Evolutionary conservation across 2,888 invertebrate species (phyloP).

Genomic region (Eucera pruinosa): DNA sequence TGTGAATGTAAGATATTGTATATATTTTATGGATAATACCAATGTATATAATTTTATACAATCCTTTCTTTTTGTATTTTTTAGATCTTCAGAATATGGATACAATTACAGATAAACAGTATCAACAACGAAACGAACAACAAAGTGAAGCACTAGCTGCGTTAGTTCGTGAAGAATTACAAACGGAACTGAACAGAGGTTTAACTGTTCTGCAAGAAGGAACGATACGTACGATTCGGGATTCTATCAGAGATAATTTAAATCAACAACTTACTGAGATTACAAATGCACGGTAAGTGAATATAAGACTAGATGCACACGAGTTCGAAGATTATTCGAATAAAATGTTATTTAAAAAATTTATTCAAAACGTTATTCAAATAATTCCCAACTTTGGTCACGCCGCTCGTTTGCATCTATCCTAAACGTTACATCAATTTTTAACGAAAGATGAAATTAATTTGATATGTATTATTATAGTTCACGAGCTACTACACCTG

Average conservation of each 20-base stretch:
- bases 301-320: too few relatives aligned
- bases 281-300: slow-evolving; percentile 77
- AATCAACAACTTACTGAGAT: slow-evolving; percentile 81
- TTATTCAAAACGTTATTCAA: too few relatives aligned
- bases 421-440: not conserved
- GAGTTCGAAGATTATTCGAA: too few relatives aligned
- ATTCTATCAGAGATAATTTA: slow-evolving; percentile 80
- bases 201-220: slow-evolving; percentile 77
- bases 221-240: slow-evolving; percentile 78
- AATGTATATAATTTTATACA: slow-evolving; percentile 11
- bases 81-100: slow-evolving; percentile 86
- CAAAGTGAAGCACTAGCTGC: slow-evolving; percentile 76
- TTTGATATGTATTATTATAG: slow-evolving; percentile 86
- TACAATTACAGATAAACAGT: slow-evolving; percentile 84
- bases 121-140: slow-evolving; percentile 81
- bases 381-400: too few relatives aligned
- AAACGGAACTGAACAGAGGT: slow-evolving; percentile 77
- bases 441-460: slow-evolving; percentile 62
- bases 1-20: slow-evolving; percentile 91
- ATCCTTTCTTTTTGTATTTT: slow-evolving; percentile 48
- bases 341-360: too few relatives aligned
- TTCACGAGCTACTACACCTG: slow-evolving; percentile 91
- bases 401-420: too few relatives aligned
- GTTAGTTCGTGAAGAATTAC: slow-evolving; percentile 78
- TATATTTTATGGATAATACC: not conserved